Evolutionary conservation across 2,888 invertebrate species (phyloP), one percentile per base, ranked within the genome.

Genomic region (Eupithecia pulchellata): DNA sequence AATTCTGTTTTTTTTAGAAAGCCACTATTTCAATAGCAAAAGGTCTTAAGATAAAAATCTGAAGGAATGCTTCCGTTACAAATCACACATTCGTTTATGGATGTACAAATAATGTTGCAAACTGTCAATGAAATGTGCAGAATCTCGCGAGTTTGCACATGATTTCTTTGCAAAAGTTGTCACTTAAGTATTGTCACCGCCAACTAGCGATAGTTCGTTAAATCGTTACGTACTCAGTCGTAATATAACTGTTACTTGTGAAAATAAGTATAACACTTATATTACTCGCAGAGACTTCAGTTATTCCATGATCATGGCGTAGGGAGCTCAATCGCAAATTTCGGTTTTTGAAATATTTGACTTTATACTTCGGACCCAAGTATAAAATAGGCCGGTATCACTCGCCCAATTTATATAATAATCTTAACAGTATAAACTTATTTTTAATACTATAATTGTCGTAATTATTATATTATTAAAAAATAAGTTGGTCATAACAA

Each of bases 141-240:
- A 60, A 60, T 60, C 71, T 73, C 36, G 29, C 57, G 32, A 73
- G 71, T 68, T 72, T 36, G 60, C 69, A 69, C 68, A 62, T 68
- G 55, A 55, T 60, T 63, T 34, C 64, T 36, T 64, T 60, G 69
- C 69, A 72, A 69, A 72, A 75, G 70, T 73, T 72, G 70, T 74
- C 68, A 25, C 25, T 52, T 25, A 25, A 52, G 11, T 25, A 52
- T 55, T 52, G 57, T 25, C 39, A 57, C 14, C 17, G n/a, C 20
- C 64, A 61, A 47, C 64, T 66, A 29, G 20, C 52, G 29, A 27
- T 34, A 30, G 30, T 39, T 58, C 58, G 72, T 55, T 60, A 70
- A 70, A 70, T 66, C 63, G 68, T 72, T 71, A 72, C 25, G 8
- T 30, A 42, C 29, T 36, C n/a, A n/a, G n/a, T n/a, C n/a, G n/a